Evolutionary conservation across 2,888 invertebrate species (phyloP), one percentile per base, ranked within the genome.

Genomic region (Xestoiulus laeticollis): DNA sequence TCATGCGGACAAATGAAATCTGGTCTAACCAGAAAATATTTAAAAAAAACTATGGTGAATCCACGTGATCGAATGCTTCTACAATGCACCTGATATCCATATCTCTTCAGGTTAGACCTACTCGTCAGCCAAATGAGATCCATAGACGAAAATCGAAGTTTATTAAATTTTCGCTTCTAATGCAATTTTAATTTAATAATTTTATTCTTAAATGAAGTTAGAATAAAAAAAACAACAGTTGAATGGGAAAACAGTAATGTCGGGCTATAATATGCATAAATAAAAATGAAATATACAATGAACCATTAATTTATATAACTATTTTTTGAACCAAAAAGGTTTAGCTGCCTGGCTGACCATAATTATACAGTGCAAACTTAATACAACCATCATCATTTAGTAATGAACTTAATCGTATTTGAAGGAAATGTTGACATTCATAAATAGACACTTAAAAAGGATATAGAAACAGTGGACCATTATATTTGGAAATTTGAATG

Each of bases 181-280:
- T 78, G 30, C 78, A 22, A 22, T 78, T 78, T 78, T 30, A 78
- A 30, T 78, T 30, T 30, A 78, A 30, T 30, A 78, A 30, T 78
- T 78, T 78, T 78, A 78, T 78, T 78, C 78, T 78, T 78, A 78
- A 78, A 78, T 78, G 78, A 78, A 78, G 78, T 78, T 30, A 78
- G 78, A 78, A 78, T 78, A 78, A 78, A 78, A 48, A 59, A 78
- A 78, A 78, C 78, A 78, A 78, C 78, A 78, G 78, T 78, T 78
- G 78, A 78, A 78, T 78, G 78, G 78, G 78, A 30, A 78, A 78
- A 78, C 78, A 78, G 78, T 78, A 78, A 78, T 78, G 78, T 78
- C 30, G 78, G 78, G 78, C 30, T 78, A 30, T 26, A 68, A 68
- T 78, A 78, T 78, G 78, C 78, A 78, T 78, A 78, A 78, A 78